These are phyloP conservation scores for Condylura cristata DNA, from an alignment of 2,113 vertebrate genomes.

Conservation along the genomic window DNA sequence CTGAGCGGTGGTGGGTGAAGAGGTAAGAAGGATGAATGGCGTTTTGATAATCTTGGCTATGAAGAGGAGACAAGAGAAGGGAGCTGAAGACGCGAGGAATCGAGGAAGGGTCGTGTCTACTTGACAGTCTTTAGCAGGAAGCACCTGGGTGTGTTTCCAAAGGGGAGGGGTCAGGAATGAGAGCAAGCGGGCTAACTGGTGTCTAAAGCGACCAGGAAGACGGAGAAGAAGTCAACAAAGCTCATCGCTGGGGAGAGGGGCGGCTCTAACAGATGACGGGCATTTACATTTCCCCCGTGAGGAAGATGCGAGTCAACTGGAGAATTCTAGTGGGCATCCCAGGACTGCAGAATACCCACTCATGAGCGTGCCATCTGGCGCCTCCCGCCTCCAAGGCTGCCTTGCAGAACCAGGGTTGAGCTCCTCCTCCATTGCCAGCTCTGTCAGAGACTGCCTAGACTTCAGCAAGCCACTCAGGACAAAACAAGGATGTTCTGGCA, in stretches of 20 bases:
- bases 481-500: not conserved
- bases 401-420: not conserved
- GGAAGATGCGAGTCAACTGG: not conserved
- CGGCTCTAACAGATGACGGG: not conserved
- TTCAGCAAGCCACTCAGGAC: not conserved
- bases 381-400: fast-evolving
- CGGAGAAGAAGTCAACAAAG: not conserved
- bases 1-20: fast-evolving
- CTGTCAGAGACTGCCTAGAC: not conserved
- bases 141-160: not conserved
- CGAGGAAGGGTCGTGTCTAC: not conserved
- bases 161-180: fast-evolving
- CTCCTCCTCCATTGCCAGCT: fast-evolving
- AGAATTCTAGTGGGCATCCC: no score
- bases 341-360: fast-evolving
- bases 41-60: not conserved
- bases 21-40: not conserved
- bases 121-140: not conserved
- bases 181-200: not conserved
- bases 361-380: not conserved
- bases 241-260: not conserved
- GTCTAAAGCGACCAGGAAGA: not conserved
- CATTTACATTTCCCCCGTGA: fast-evolving
- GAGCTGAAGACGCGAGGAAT: not conserved
- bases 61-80: not conserved